These are phyloP conservation scores for Prinia subflava DNA, from an alignment of 2,113 vertebrate genomes.

Conservation along the genomic window DNA sequence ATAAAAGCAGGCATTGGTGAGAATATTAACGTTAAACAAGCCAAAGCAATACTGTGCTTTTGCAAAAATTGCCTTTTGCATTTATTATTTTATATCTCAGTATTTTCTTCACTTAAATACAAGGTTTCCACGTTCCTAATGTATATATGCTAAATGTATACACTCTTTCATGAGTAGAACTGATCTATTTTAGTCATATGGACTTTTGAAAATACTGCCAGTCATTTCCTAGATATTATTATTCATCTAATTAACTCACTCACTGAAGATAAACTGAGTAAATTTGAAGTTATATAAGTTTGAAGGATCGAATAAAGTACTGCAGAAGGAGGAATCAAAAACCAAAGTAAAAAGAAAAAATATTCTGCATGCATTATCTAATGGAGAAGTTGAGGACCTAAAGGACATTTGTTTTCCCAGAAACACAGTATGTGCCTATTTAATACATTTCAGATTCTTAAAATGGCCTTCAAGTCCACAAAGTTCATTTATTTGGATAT, in stretches of 20 bases:
- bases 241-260: neutral
- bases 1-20: neutral
- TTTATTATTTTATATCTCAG: neutral
- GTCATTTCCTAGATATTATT: neutral
- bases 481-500: slow-evolving; percentile 48
- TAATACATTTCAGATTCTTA: slow-evolving; percentile 9
- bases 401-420: slow-evolving; percentile 1
- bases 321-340: neutral
- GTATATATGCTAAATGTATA: neutral
- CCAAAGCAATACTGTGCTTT: neutral
- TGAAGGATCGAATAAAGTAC: slow-evolving; percentile 66
- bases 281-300: neutral
- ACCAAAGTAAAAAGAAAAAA: neutral
- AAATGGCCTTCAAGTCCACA: slow-evolving; percentile 64
- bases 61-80: neutral
- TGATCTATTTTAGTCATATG: neutral
- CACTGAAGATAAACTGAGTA: neutral
- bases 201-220: neutral
- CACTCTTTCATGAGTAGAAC: neutral
- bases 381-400: slow-evolving; percentile 50
- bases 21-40: neutral
- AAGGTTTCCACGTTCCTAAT: neutral
- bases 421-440: neutral
- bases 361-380: slow-evolving; percentile 39
- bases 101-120: neutral